Evolutionary conservation across 2,888 invertebrate genomes (phyloP).

Genomic region (Agrotis clavis): DNA sequence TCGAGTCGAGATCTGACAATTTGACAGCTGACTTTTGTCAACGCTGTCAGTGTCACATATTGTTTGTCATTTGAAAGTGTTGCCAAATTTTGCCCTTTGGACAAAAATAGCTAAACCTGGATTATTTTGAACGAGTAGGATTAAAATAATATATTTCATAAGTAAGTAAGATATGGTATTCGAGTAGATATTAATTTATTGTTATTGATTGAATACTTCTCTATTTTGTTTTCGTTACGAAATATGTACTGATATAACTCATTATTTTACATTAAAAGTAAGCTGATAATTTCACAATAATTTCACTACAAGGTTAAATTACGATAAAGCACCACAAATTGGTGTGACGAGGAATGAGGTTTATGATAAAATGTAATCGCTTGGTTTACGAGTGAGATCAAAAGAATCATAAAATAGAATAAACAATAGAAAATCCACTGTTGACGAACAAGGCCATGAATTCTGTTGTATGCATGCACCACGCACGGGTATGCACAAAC

Average conservation of each 20-base stretch:
- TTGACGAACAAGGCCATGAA: not conserved
- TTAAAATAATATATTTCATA: not conserved
- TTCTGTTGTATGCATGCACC: not conserved
- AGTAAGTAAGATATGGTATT: no score
- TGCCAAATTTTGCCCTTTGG: conserved; percentile 4
- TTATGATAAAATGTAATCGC: not conserved
- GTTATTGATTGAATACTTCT: no score
- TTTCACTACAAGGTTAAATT: not conserved
- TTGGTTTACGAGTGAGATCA: not conserved
- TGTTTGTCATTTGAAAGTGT: not conserved
- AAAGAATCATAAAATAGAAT: not conserved
- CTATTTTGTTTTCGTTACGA: not conserved
- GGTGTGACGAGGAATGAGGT: not conserved
- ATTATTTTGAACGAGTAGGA: not conserved
- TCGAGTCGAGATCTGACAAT: not conserved
- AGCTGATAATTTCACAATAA: not conserved
- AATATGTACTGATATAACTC: not conserved
- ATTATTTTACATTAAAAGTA: not conserved
- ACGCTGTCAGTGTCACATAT: conserved; percentile 2
- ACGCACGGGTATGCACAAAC: no score
- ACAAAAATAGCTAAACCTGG: not conserved
- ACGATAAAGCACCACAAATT: not conserved
- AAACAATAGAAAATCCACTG: not conserved
- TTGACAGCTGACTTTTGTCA: not conserved
- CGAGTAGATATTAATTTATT: not conserved